Conservation (phyloP, 1,140 invertebrate genomes). For the Zaprionus inermis region DNA sequence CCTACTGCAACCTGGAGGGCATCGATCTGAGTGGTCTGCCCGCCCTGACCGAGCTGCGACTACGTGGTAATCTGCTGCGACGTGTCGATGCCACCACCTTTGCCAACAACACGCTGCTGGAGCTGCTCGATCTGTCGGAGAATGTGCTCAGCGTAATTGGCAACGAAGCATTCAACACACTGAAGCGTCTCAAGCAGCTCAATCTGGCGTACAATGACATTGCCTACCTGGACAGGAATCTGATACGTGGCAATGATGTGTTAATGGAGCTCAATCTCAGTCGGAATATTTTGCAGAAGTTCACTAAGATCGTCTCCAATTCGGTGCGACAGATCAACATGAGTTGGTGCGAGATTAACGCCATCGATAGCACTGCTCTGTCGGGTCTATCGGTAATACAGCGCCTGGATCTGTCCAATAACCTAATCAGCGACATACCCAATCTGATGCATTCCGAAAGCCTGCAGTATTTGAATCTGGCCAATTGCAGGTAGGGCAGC, state of each 20-base stretch:
- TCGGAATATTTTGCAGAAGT: slow-evolving; percentile 87
- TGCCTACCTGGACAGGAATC: slow-evolving; percentile 85
- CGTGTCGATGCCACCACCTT: slow-evolving; percentile 86
- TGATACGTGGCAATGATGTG: slow-evolving; percentile 85
- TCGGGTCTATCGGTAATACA: slow-evolving; percentile 85
- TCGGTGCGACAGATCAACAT: slow-evolving; percentile 86
- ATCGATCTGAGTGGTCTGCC: slow-evolving; percentile 87
- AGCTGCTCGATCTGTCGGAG: slow-evolving; percentile 87
- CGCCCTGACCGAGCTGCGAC: slow-evolving; percentile 85
- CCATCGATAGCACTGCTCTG: slow-evolving; percentile 85
- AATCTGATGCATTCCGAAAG: slow-evolving; percentile 85
- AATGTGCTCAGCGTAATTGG: slow-evolving; percentile 87
- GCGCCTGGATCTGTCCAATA: slow-evolving; percentile 86
- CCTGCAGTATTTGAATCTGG: slow-evolving; percentile 86
- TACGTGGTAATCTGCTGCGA: slow-evolving; percentile 87
- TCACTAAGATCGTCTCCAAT: slow-evolving; percentile 86
- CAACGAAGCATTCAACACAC: slow-evolving; percentile 85
- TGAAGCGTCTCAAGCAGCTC: slow-evolving; percentile 85
- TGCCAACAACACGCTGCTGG: slow-evolving; percentile 86
- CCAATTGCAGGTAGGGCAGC: slow-evolving; percentile 75
- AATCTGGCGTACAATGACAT: slow-evolving; percentile 89
- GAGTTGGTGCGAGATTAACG: slow-evolving; percentile 87
- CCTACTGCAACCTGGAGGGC: slow-evolving; percentile 87
- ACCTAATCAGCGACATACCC: slow-evolving; percentile 86
- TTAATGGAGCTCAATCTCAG: slow-evolving; percentile 86